Conservation (phyloP, 2,797 vertebrate genomes). For the Manis pentadactyla region DNA sequence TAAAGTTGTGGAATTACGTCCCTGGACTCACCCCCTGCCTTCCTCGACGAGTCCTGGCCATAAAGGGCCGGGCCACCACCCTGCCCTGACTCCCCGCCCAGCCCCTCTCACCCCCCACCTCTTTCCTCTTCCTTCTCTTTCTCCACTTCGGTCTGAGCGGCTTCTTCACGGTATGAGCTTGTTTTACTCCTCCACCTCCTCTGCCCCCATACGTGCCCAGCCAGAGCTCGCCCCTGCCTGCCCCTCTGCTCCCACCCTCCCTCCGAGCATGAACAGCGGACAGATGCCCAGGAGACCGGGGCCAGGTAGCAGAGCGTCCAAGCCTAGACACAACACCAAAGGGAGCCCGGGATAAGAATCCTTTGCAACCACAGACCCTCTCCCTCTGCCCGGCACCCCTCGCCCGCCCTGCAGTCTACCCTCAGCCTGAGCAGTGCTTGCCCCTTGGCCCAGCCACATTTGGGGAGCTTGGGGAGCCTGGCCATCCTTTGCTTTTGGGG, state of each 20-base stretch:
- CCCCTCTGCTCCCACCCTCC: not conserved
- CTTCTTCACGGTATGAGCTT: conserved; percentile 89
- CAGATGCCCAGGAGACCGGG: not conserved
- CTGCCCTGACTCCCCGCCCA: conserved; percentile 92
- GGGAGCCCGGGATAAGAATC: not conserved
- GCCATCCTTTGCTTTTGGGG: not conserved
- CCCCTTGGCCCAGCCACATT: not conserved
- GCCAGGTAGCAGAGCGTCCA: not conserved
- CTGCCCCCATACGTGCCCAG: not conserved
- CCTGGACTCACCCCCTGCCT: conserved; percentile 99
- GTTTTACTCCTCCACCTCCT: conserved; percentile 75
- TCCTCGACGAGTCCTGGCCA: conserved; percentile 98
- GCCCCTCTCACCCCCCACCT: conserved; percentile 64
- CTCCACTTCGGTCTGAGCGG: conserved; percentile 86
- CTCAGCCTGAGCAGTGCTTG: not conserved
- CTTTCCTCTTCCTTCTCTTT: conserved; percentile 72
- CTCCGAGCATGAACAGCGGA: conserved; percentile 49
- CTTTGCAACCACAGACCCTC: not conserved
- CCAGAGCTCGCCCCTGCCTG: not conserved
- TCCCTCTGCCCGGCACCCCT: not conserved
- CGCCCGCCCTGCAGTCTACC: accelerated
- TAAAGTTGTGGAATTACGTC: conserved; percentile 99
- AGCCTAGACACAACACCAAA: not conserved
- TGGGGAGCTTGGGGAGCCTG: not conserved
- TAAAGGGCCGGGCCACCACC: conserved; percentile 99